Evolutionary conservation across 1,140 invertebrate species (phyloP).

Genomic region (Bombus ignitus): DNA sequence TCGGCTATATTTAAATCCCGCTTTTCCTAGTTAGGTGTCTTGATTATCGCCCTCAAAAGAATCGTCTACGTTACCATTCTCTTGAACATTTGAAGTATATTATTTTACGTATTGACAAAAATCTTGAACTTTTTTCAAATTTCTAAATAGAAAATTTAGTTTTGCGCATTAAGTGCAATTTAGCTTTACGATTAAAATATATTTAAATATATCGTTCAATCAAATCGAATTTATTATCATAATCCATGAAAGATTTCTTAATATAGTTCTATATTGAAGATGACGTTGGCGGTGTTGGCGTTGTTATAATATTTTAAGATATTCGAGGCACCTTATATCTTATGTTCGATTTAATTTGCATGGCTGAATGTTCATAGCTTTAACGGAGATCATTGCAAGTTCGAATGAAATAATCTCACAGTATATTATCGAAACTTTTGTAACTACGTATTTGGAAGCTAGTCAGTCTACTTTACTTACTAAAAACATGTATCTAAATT

Average conservation of each 20-base stretch:
- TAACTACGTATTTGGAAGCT: not conserved
- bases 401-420: not conserved
- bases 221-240: not conserved
- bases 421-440: not conserved
- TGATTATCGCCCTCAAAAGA: conserved; percentile 28
- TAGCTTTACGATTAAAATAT: not conserved
- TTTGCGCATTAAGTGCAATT: not conserved
- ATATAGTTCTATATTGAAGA: not conserved
- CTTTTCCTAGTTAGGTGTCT: conserved; percentile 47
- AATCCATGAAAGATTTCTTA: not conserved
- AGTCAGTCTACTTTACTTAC: not conserved
- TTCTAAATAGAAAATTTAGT: not conserved
- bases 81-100: not conserved
- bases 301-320: not conserved
- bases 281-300: not conserved
- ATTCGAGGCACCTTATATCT: conserved; percentile 35
- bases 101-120: not conserved
- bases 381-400: not conserved
- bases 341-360: conserved; percentile 29
- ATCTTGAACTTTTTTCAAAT: not conserved
- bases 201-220: not conserved
- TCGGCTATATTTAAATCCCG: conserved; percentile 85
- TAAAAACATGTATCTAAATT: not conserved
- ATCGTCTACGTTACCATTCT: not conserved
- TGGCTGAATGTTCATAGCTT: conserved; percentile 25